These are phyloP conservation scores for Eulemur albifrons DNA, from an alignment of 2,797 vertebrate genomes.

Conservation along the genomic window DNA sequence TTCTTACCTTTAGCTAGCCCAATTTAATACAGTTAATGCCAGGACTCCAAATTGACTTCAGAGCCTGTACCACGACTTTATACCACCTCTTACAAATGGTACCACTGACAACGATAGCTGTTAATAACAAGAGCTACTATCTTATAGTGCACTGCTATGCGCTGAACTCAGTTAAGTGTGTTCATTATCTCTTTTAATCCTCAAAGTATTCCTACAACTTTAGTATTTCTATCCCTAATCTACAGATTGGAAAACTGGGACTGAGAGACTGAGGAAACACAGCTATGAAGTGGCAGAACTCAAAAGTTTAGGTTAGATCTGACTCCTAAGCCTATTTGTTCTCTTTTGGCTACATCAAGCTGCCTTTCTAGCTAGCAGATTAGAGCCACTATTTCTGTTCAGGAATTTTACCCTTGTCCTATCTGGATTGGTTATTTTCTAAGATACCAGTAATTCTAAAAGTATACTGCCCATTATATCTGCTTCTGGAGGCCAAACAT, in stretches of 20 bases:
- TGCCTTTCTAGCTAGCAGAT: neutral
- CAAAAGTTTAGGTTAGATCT: neutral
- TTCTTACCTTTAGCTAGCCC: neutral
- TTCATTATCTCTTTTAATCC: neutral
- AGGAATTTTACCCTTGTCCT: neutral
- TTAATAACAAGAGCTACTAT: neutral
- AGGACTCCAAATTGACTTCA: neutral
- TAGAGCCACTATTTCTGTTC: neutral
- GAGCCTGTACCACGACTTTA: neutral
- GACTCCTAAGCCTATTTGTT: neutral
- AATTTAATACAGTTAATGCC: neutral
- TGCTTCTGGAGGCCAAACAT: neutral
- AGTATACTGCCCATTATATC: neutral
- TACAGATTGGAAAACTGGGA: neutral
- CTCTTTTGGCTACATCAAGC: neutral
- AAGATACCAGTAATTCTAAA: neutral
- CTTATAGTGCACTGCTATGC: neutral
- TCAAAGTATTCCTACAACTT: neutral
- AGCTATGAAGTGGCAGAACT: neutral
- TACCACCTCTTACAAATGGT: neutral
- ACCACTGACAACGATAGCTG: neutral
- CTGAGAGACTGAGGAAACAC: neutral
- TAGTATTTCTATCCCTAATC: neutral
- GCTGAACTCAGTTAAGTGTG: neutral
- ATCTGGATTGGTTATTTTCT: neutral